Evolutionary conservation across 2,113 vertebrate species (phyloP).

Genomic region (Garra rufa): DNA sequence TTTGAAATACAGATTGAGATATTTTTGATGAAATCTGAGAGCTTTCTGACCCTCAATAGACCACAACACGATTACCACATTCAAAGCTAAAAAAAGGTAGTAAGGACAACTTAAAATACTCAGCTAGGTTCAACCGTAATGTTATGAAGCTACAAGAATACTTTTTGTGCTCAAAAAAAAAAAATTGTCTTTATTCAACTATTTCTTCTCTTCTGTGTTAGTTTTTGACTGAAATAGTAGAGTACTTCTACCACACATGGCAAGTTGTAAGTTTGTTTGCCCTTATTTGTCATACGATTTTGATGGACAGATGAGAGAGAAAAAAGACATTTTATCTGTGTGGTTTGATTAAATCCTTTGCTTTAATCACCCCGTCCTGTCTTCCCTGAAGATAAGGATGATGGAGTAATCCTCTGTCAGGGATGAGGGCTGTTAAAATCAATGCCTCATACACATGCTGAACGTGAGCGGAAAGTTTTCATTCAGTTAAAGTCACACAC

Average conservation of each 20-base stretch:
- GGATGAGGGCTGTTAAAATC: constrained; percentile 68
- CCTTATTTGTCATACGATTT: constrained; percentile 16
- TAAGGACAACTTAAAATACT: no score
- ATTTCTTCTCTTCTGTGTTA: no score
- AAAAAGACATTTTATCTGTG: constrained; percentile 25
- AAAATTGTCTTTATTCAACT: no score
- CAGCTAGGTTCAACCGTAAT: no score
- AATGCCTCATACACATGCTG: constrained; percentile 63
- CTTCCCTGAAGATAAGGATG: constrained; percentile 66
- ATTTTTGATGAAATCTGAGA: no score
- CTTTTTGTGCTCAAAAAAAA: no score
- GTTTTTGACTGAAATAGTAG: neutral
- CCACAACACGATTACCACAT: no score
- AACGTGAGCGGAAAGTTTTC: constrained; percentile 60
- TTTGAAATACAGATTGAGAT: no score
- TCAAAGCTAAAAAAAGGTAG: no score
- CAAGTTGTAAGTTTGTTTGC: constrained; percentile 4
- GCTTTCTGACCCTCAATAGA: no score
- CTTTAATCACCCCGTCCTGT: constrained; percentile 75
- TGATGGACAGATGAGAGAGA: constrained; percentile 21
- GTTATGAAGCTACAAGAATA: no score
- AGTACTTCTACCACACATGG: neutral
- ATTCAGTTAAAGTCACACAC: constrained; percentile 30
- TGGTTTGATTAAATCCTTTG: constrained; percentile 47
- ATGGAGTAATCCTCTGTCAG: constrained; percentile 68